A percentile compares a stretch with the other conserved stretches of the same genome.
Conservation (phyloP, 2,888 invertebrate species). For the Dasysyrphus albostriatus region DNA sequence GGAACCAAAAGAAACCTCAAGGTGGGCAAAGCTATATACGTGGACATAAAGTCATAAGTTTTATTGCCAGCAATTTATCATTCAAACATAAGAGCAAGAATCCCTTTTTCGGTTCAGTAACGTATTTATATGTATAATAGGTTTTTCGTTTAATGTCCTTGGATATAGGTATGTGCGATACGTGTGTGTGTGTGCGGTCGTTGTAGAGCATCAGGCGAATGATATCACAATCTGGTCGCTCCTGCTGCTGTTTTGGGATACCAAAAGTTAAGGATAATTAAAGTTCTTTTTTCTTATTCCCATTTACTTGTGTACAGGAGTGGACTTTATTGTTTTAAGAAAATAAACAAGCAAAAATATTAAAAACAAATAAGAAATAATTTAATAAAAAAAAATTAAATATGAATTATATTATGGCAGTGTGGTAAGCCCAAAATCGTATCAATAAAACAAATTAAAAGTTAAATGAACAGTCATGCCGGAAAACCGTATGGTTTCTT, state of each 20-base stretch:
- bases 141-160: slow-evolving; percentile 45
- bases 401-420: too few species aligned
- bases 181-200: slow-evolving; percentile 27
- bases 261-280: slow-evolving; percentile 74
- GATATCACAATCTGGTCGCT: slow-evolving; percentile 55
- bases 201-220: slow-evolving; percentile 30
- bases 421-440: too few species aligned
- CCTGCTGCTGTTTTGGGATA: slow-evolving; percentile 18
- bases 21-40: slow-evolving; percentile 65
- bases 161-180: slow-evolving; percentile 43
- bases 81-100: slow-evolving; percentile 70
- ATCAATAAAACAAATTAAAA: too few species aligned
- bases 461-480: too few species aligned
- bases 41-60: slow-evolving; percentile 76
- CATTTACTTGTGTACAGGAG: slow-evolving; percentile 20
- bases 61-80: slow-evolving; percentile 76
- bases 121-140: slow-evolving; percentile 58
- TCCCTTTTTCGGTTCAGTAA: slow-evolving; percentile 56
- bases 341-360: too few species aligned
- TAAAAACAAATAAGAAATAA: too few species aligned
- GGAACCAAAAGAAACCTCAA: slow-evolving; percentile 59
- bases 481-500: too few species aligned
- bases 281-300: slow-evolving; percentile 58
- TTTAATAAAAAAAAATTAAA: too few species aligned
- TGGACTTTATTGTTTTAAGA: background rate